These are phyloP conservation scores for Lochmaea capreae DNA, from an alignment of 2,888 invertebrate genomes.

Conservation along the genomic window DNA sequence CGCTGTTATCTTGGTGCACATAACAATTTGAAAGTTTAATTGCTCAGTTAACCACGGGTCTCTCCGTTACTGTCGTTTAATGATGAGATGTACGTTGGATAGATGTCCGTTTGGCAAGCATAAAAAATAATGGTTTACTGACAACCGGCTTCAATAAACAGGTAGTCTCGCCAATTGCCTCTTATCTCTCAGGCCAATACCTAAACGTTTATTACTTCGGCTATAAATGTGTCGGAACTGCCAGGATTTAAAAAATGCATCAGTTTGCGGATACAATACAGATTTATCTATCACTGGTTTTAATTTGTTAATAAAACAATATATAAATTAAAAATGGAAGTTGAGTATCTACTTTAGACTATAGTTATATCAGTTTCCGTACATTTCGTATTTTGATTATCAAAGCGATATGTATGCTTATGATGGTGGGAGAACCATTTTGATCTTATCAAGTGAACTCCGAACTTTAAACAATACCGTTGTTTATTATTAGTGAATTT, in stretches of 20 bases:
- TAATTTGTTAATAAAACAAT: neutral
- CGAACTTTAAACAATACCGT: neutral
- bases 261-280: neutral
- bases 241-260: neutral
- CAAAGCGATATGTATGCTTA: no score
- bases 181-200: constrained; percentile 18
- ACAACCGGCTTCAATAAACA: constrained; percentile 26
- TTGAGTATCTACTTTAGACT: neutral
- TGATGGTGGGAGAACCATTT: no score
- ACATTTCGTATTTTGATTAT: no score
- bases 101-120: constrained; percentile 33
- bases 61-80: constrained; percentile 61
- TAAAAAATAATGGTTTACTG: constrained; percentile 42
- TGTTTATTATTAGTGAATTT: neutral
- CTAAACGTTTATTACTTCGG: constrained; percentile 9
- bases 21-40: constrained; percentile 63
- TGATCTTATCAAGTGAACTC: no score
- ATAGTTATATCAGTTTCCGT: neutral
- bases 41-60: constrained; percentile 61
- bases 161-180: constrained; percentile 24
- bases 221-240: constrained; percentile 1
- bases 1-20: constrained; percentile 60
- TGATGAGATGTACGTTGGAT: constrained; percentile 55
- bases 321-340: neutral
- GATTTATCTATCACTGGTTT: neutral